Base-by-base conservation (phyloP, 2,113 vertebrate species). In the Osmerus eperlanus region DNA sequence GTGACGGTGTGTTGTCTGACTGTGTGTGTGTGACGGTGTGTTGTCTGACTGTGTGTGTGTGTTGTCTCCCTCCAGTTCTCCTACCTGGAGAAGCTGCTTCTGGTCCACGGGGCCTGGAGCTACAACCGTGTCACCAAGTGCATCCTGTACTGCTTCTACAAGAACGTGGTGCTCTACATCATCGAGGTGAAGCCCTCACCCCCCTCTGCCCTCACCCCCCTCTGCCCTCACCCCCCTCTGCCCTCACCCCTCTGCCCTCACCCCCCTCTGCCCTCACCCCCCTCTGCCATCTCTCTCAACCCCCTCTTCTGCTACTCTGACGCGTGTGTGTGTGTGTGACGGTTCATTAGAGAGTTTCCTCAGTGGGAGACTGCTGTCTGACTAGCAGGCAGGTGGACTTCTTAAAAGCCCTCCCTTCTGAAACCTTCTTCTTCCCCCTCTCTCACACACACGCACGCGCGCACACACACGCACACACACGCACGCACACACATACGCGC, bases 141-240 rank as follows among this genome's bases (percentile, higher is more conserved):
- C 86, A 99, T 99, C 84, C 87, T 99, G 52, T 99, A 99, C 88
- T 99, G 96, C 86, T 99, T 99, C 93, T 99, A 99, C 84, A 99
- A 99, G 92, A 99, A 99, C 3, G 96, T 99, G 82, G 97, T 99
- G 64, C 93, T 99, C 23, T 99, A 99, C 88, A 99, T 99, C 76
- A 99, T 99, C 28, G 97, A 99, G 97, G 97, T 99, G 90, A 90
- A 92, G 73, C 47, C 23, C 59, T 12, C 51, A 60, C 52, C 60
- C 25, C 25, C 25, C 25, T 28, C 25, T 28, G 25, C 25, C 25
- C 25, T 28, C 25, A 28, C 25, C 25, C 25, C 25, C 25, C 25
- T 28, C 25, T 28, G 41, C 51, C 65, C 69, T 64, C 74, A 76
- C 78, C 58, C 69, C 69, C 25, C 28, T 54, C 67, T 68, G 60